phyloP scores from a whole-genome alignment of 2,797 vertebrate genomes.

The Poeciliopsis turneri region DNA sequence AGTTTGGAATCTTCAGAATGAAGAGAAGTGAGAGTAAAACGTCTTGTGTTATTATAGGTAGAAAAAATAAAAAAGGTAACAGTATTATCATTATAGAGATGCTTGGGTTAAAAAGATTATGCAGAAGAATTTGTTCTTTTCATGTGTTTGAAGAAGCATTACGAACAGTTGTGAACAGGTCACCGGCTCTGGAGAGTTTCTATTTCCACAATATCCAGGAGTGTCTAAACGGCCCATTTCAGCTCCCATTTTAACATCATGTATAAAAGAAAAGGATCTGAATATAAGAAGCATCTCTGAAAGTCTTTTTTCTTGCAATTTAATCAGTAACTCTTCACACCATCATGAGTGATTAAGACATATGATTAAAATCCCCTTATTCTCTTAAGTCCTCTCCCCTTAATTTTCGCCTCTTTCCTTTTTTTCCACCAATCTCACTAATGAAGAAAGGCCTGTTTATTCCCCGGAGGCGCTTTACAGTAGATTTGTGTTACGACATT shows the following conservation, averaged over 20 bases:
- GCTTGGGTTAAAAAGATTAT: constrained; percentile 3
- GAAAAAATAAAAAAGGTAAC: background rate
- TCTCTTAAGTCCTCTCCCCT: constrained; percentile 42
- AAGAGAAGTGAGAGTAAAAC: background rate
- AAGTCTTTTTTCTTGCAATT: constrained; percentile 42
- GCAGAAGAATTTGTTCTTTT: constrained; percentile 1
- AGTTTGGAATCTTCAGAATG: background rate
- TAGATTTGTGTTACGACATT: constrained; percentile 63
- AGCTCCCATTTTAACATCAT: constrained; percentile 36
- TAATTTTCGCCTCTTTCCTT: constrained; percentile 39
- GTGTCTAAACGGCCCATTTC: constrained; percentile 23
- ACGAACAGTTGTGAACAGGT: constrained; percentile 15
- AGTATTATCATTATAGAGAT: background rate
- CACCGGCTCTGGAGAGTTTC: constrained; percentile 16
- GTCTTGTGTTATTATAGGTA: background rate
- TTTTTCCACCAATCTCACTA: constrained; percentile 49
- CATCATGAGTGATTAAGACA: constrained; percentile 50
- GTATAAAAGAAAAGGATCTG: constrained; percentile 24
- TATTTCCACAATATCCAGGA: constrained; percentile 21
- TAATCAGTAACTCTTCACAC: constrained; percentile 56
- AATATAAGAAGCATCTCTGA: constrained; percentile 42
- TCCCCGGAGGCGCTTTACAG: constrained; percentile 45
- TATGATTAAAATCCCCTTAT: constrained; percentile 64
- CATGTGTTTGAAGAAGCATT: background rate
- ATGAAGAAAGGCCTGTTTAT: constrained; percentile 70